Percentiles rank a stretch among this genome's conserved stretches.
Conservation (phyloP, 2,888 invertebrate genomes). For the Rhorus exstirpatorius region DNA sequence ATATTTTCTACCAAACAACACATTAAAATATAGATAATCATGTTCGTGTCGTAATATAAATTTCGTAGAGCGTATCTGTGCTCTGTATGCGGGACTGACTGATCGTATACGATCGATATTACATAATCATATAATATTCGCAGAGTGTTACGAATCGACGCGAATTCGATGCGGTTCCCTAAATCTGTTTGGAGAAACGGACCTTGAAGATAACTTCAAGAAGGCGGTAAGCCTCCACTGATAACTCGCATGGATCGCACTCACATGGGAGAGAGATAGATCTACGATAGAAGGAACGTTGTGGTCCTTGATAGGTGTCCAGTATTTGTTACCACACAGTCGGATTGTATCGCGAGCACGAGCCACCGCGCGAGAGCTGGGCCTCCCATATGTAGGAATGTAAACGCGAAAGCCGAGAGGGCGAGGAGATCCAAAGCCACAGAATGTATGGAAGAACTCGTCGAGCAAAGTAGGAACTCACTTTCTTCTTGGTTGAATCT, state of each 20-base stretch:
- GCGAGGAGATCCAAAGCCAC: slow-evolving; percentile 25
- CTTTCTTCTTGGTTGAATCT: slow-evolving; percentile 27
- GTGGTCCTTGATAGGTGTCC: slow-evolving; percentile 36
- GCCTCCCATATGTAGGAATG: slow-evolving; percentile 37
- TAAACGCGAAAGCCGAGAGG: slow-evolving; percentile 44
- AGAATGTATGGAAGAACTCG: slow-evolving; percentile 36
- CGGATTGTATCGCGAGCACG: slow-evolving; percentile 67
- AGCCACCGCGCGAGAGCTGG: slow-evolving; percentile 45
- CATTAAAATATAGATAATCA: not conserved
- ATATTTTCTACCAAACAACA: not conserved
- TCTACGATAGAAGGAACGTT: slow-evolving; percentile 6
- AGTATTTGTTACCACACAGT: slow-evolving; percentile 62
- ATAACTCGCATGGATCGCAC: slow-evolving; percentile 54
- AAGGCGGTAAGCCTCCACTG: slow-evolving; percentile 42
- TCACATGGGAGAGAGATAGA: slow-evolving; percentile 18
- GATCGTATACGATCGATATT: not conserved
- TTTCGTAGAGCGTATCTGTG: not conserved
- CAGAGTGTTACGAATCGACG: not conserved
- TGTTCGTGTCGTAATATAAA: not conserved
- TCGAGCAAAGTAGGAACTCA: slow-evolving; percentile 28
- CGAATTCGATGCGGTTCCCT: slow-evolving; percentile 5
- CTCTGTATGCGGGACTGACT: not conserved
- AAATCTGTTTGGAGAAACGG: slow-evolving; percentile 33
- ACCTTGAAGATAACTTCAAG: slow-evolving; percentile 19
- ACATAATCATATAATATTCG: not conserved